A percentile compares a stretch with the other conserved stretches of the same genome.
phyloP scores from a whole-genome alignment of 2,888 invertebrate species.

The Belgica antarctica region DNA sequence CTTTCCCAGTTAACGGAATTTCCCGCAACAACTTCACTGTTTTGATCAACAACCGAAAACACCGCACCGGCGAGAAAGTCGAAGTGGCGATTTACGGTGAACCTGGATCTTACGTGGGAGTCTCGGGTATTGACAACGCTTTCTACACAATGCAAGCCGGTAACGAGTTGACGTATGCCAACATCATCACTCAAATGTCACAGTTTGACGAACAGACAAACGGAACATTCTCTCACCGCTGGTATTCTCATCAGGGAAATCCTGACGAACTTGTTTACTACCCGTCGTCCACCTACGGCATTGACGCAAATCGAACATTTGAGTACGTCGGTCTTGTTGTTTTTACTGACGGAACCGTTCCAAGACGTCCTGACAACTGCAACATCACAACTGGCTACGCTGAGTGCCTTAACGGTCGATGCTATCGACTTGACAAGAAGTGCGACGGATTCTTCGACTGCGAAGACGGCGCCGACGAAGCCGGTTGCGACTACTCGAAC shows the following conservation, averaged over 20 bases:
- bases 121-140: conserved; percentile 84
- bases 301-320: conserved; percentile 92
- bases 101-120: conserved; percentile 89
- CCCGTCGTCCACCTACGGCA: conserved; percentile 85
- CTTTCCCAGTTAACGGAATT: conserved; percentile 96
- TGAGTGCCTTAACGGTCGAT: conserved; percentile 79
- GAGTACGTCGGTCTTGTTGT: conserved; percentile 85
- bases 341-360: conserved; percentile 82
- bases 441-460: conserved; percentile 82
- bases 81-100: conserved; percentile 92
- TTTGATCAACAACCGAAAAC: conserved; percentile 87
- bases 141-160: conserved; percentile 92
- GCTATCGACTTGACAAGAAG: conserved; percentile 70
- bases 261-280: conserved; percentile 83
- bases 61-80: conserved; percentile 86
- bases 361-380: conserved; percentile 66
- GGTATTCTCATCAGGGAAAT: conserved; percentile 81
- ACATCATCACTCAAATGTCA: conserved; percentile 83
- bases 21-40: conserved; percentile 88
- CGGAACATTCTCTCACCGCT: conserved; percentile 77
- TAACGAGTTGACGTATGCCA: conserved; percentile 83
- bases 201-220: conserved; percentile 82
- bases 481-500: conserved; percentile 67
- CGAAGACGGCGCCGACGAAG: conserved; percentile 81
- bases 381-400: conserved; percentile 70